Evolutionary conservation across 2,797 vertebrate genomes (phyloP).

Genomic region (Phataginus tetradactyla): DNA sequence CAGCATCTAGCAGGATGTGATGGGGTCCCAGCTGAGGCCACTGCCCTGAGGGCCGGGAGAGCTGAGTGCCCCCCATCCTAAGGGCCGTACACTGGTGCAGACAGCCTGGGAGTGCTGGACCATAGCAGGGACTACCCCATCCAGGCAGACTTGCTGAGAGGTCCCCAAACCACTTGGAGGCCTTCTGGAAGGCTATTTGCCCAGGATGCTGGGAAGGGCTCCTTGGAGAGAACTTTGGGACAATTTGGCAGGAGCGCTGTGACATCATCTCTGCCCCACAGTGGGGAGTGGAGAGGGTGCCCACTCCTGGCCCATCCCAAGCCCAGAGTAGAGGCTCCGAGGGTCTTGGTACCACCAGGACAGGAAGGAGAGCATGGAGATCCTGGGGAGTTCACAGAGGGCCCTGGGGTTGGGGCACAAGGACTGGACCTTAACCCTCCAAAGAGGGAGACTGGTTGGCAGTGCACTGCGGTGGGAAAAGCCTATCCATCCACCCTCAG

Average conservation of each 20-base stretch:
- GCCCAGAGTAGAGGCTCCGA: not conserved
- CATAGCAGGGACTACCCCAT: not conserved
- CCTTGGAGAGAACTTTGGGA: not conserved
- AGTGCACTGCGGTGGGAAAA: not conserved
- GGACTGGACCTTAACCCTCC: not conserved
- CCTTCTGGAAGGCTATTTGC: not conserved
- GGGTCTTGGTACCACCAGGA: not conserved
- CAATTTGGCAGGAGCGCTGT: not conserved
- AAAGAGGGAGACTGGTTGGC: no score
- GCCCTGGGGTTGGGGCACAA: not conserved
- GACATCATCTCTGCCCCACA: not conserved
- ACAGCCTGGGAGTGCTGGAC: not conserved
- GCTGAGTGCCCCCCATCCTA: fast-evolving
- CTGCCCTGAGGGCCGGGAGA: not conserved
- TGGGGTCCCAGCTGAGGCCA: not conserved
- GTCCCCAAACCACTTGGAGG: not conserved
- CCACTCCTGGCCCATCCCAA: not conserved
- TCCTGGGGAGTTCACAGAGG: not conserved
- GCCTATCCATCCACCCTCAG: not conserved
- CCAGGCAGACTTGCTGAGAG: not conserved
- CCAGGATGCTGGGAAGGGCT: not conserved
- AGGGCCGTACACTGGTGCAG: fast-evolving
- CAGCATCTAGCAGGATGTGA: no score
- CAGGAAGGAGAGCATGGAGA: not conserved
- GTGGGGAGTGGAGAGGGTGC: not conserved